Evolutionary conservation across 2,888 invertebrate species (phyloP), one percentile per base, ranked within the genome.

Genomic region (Drosophila suboccidentalis): DNA sequence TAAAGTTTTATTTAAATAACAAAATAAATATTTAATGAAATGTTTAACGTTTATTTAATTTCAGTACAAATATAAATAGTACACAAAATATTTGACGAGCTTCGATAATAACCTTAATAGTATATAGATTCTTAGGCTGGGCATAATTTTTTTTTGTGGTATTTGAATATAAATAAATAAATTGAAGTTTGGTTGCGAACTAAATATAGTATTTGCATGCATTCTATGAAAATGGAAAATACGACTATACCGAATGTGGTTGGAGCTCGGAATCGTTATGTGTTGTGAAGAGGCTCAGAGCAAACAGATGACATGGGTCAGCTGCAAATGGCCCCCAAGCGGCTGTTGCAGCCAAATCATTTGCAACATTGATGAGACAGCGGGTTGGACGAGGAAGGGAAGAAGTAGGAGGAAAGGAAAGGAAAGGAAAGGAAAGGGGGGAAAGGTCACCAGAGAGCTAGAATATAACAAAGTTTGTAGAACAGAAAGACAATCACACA

Each of bases 341-440:
- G 87, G 71, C 46, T 47, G 58, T 71, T 57, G 69, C 64, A 67
- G 50, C 54, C 64, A 59, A 64, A 73, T 69, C 70, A 74, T 87
- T 83, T 89, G 83, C 80, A 86, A 88, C 83, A 89, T 86, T 88
- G 87, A 88, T 80, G 76, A 81, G 78, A 38, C n/a, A 44, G 9
- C 43, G 19, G 32, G 15, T 15, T 15, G 38, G 11, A 6, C 3
- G 34, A 5, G 4, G n/a, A 29, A 4, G 32, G 17, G 4, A 3
- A 34, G 19, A 17, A 22, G 22, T 11, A 26, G 26, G 26, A 6
- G 26, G 26, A 26, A 26, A 26, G 26, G 22, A 26, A 26, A 26
- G 26, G 22, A 22, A 6, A 36, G 4, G 36, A 13, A 34, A 11
- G 19, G 19, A 11, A 9, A 10, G 15, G 5, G 15, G 15, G 4